Evolutionary conservation across 2,888 invertebrate species (phyloP).

Genomic region (Chouioia cunea): DNA sequence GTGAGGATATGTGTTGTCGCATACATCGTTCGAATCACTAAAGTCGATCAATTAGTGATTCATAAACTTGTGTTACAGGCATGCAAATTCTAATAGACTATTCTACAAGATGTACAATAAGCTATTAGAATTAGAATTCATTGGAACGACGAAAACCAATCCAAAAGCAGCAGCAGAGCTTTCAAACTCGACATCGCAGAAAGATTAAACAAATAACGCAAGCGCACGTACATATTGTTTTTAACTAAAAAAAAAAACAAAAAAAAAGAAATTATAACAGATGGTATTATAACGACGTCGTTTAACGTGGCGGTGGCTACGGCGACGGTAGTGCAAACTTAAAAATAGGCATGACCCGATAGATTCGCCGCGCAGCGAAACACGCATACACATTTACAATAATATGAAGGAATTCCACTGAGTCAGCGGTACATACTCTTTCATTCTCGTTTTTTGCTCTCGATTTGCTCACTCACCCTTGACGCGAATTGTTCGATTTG

Average conservation of each 20-base stretch:
- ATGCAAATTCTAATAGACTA: too few species aligned
- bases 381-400: slow-evolving; percentile 5
- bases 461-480: slow-evolving; percentile 3
- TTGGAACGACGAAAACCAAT: too few species aligned
- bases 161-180: too few species aligned
- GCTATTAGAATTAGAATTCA: too few species aligned
- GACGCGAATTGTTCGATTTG: slow-evolving; percentile 17
- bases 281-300: slow-evolving; percentile 4
- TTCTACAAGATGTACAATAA: too few species aligned
- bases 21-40: too few species aligned
- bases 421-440: slow-evolving; percentile 26
- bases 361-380: slow-evolving; percentile 19
- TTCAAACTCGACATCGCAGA: too few species aligned
- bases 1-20: too few species aligned
- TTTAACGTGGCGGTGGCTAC: slow-evolving; percentile 9
- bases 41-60: too few species aligned
- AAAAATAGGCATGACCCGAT: slow-evolving; percentile 43
- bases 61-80: too few species aligned
- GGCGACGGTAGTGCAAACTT: slow-evolving; percentile 18
- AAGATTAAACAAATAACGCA: slow-evolving; percentile 7
- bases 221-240: not conserved
- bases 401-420: slow-evolving; percentile 35
- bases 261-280: slow-evolving; percentile 4
- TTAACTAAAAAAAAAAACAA: slow-evolving; percentile 20
- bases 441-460: slow-evolving; percentile 14